These are phyloP conservation scores for Rousettus leschenaultii DNA, from an alignment of 2,113 vertebrate genomes.

Conservation along the genomic window DNA sequence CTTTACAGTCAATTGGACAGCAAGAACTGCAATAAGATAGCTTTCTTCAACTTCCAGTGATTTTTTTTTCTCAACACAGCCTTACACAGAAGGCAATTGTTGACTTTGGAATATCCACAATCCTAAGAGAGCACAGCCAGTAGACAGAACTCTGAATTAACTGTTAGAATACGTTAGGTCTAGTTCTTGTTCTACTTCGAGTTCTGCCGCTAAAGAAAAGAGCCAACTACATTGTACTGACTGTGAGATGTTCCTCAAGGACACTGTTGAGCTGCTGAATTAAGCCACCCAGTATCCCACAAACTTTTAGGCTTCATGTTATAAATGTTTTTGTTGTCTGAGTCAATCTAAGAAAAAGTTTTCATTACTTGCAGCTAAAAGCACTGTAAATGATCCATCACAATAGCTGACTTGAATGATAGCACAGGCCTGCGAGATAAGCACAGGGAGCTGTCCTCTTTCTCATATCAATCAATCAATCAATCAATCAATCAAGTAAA, in stretches of 20 bases:
- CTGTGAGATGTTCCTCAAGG: neutral
- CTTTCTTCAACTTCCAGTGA: neutral
- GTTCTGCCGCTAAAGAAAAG: neutral
- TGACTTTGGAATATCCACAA: neutral
- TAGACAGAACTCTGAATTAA: neutral
- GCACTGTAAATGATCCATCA: neutral
- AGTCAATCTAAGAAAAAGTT: neutral
- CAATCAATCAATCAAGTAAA: neutral
- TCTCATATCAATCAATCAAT: neutral
- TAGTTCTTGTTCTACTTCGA: neutral
- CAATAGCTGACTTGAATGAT: neutral
- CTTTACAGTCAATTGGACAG: neutral
- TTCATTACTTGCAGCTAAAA: conserved; percentile 51
- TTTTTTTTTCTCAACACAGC: neutral
- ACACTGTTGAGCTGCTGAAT: neutral
- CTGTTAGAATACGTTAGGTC: neutral
- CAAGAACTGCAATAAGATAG: neutral
- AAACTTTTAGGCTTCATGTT: conserved; percentile 11
- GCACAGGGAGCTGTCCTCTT: neutral
- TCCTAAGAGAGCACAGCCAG: neutral
- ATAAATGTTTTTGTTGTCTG: conserved; percentile 14
- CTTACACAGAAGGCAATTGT: neutral
- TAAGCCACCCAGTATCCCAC: neutral
- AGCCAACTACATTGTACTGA: neutral
- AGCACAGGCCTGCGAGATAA: neutral